A percentile compares a stretch with the other conserved stretches of the same genome.
Conservation (phyloP, 2,113 vertebrate genomes). For the Sciurus niger region DNA sequence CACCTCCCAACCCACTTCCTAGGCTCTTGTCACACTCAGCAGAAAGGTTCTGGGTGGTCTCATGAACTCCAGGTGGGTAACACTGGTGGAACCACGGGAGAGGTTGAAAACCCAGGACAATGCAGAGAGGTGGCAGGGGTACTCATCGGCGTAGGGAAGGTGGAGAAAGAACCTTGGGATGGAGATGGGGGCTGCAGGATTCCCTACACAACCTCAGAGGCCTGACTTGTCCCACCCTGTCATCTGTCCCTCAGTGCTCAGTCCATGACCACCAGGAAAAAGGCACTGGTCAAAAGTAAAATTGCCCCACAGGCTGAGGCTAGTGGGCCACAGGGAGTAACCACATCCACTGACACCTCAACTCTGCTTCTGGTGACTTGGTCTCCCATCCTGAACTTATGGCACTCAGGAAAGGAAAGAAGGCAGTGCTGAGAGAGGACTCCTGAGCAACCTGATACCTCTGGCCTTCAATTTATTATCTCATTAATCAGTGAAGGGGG, state of each 20-base stretch:
- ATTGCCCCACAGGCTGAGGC: background rate
- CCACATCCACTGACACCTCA: background rate
- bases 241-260: background rate
- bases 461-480: slow-evolving; percentile 86
- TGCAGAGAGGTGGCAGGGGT: background rate
- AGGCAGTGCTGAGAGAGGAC: slow-evolving; percentile 54
- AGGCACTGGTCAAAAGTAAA: background rate
- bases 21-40: background rate
- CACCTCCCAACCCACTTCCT: too few species aligned
- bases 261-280: background rate
- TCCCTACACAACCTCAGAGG: background rate
- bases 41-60: background rate
- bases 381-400: slow-evolving; percentile 5
- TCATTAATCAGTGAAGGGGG: slow-evolving; percentile 87
- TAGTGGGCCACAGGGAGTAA: too few species aligned
- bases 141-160: too few species aligned
- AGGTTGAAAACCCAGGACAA: too few species aligned
- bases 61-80: background rate
- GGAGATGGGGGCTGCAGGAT: background rate
- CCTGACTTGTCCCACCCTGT: background rate
- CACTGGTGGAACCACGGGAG: background rate
- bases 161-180: too few species aligned
- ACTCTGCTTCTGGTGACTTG: background rate
- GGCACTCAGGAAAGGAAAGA: background rate
- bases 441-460: slow-evolving; percentile 82